phyloP scores from a whole-genome alignment of 2,888 invertebrate species.

The Lasioglossum morio region DNA sequence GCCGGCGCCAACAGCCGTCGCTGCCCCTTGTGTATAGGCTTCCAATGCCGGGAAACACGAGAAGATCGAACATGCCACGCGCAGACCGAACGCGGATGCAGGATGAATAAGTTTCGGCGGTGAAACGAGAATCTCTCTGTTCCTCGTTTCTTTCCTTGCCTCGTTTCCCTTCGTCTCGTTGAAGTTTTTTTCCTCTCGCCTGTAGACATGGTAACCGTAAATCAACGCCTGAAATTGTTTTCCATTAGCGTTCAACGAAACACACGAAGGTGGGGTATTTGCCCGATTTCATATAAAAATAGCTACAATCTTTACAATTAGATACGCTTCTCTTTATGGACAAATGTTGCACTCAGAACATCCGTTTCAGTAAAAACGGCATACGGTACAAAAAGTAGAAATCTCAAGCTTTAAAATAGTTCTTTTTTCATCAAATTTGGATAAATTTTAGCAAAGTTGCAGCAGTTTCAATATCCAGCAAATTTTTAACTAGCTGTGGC shows the following conservation, averaged over 20 bases:
- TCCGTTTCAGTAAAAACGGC: no score
- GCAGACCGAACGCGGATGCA: not conserved
- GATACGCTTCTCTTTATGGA: no score
- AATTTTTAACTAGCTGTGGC: no score
- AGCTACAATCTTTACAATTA: no score
- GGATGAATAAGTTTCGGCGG: slow-evolving; percentile 49
- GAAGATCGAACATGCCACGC: slow-evolving; percentile 35
- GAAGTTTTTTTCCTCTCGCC: slow-evolving; percentile 19
- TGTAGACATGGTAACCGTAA: slow-evolving; percentile 68
- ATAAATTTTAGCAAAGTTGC: no score
- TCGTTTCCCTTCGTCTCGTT: not conserved
- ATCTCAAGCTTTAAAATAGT: no score
- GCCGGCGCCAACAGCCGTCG: not conserved
- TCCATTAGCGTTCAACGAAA: slow-evolving; percentile 59
- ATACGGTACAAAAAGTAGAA: no score
- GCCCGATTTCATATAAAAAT: no score
- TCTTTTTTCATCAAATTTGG: no score
- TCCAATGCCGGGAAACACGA: slow-evolving; percentile 31
- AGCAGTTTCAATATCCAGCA: no score
- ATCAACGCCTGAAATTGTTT: slow-evolving; percentile 77
- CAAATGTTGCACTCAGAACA: no score
- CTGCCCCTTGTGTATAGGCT: not conserved
- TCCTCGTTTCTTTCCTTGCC: not conserved
- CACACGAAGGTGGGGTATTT: no score
- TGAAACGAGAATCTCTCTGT: slow-evolving; percentile 36